Percentiles rank a stretch among this genome's conserved stretches.
Evolutionary conservation across 1,140 invertebrate genomes (phyloP).

Genomic region (Colletes gigas): DNA sequence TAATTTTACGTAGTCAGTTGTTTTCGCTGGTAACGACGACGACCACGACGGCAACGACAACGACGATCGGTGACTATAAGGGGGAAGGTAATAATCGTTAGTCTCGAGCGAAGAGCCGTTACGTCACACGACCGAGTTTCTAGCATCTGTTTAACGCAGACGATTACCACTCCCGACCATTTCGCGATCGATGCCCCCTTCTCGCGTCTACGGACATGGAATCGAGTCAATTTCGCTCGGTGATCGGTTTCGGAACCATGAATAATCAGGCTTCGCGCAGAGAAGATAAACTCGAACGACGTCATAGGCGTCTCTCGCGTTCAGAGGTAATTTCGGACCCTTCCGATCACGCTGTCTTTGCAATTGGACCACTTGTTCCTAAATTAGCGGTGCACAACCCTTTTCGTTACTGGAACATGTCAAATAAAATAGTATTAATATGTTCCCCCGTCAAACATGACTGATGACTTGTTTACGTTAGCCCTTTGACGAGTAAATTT

Average conservation of each 20-base stretch:
- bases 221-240: background rate
- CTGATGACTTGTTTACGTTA: too few species aligned
- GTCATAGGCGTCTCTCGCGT: background rate
- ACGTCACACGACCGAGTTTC: conserved; percentile 54
- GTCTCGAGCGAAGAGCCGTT: conserved; percentile 43
- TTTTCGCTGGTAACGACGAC: conserved; percentile 45
- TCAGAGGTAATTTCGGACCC: background rate
- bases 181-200: conserved; percentile 21
- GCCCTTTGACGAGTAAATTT: too few species aligned
- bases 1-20: conserved; percentile 49
- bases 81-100: conserved; percentile 58
- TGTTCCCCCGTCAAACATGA: too few species aligned
- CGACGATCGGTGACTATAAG: background rate
- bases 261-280: background rate
- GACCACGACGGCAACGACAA: background rate
- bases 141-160: conserved; percentile 8
- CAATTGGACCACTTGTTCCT: conserved; percentile 8
- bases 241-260: background rate
- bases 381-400: background rate
- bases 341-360: background rate
- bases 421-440: too few species aligned
- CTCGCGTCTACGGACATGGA: background rate
- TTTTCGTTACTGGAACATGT: too few species aligned
- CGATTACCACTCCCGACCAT: background rate
- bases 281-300: background rate